Evolutionary conservation across 2,888 invertebrate genomes (phyloP).

Genomic region (Gymnoscelis rufifasciata): DNA sequence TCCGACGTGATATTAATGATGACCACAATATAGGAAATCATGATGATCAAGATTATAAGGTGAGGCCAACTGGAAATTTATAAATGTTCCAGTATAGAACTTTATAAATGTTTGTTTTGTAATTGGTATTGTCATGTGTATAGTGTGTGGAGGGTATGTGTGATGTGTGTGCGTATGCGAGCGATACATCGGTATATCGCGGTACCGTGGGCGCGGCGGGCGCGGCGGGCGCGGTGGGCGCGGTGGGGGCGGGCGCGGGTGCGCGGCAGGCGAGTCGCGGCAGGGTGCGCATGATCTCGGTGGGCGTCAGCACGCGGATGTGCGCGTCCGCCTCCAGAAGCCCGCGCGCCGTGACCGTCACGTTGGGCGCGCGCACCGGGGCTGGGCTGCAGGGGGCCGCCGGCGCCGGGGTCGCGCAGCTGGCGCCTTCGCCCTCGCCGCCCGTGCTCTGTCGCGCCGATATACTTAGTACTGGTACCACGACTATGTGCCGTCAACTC

Average conservation of each 20-base stretch:
- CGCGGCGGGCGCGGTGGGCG: slow-evolving; percentile 27
- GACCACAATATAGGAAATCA: no score
- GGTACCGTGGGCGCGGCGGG: slow-evolving; percentile 27
- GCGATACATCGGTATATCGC: slow-evolving; percentile 15
- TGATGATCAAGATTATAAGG: no score
- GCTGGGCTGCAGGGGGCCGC: slow-evolving; percentile 27
- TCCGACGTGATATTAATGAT: no score
- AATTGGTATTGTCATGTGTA: no score
- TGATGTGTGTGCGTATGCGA: slow-evolving; percentile 21
- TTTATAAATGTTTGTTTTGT: no score
- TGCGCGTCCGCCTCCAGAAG: slow-evolving; percentile 85
- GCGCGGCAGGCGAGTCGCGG: slow-evolving; percentile 86
- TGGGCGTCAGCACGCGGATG: slow-evolving; percentile 92
- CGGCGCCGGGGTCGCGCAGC: slow-evolving; percentile 27
- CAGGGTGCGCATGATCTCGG: slow-evolving; percentile 94
- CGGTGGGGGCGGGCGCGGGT: slow-evolving; percentile 41
- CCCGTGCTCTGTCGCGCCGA: slow-evolving; percentile 61
- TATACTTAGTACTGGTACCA: slow-evolving; percentile 42
- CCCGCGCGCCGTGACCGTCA: slow-evolving; percentile 82
- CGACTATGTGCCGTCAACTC: no score
- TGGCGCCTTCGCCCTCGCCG: slow-evolving; percentile 36
- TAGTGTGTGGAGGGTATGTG: slow-evolving; percentile 14
- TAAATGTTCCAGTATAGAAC: no score
- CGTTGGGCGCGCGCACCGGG: slow-evolving; percentile 82
- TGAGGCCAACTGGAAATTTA: no score